Conservation (phyloP, 53 echinoderm and acorn worm genomes). For the Apostichopus leukothele region DNA sequence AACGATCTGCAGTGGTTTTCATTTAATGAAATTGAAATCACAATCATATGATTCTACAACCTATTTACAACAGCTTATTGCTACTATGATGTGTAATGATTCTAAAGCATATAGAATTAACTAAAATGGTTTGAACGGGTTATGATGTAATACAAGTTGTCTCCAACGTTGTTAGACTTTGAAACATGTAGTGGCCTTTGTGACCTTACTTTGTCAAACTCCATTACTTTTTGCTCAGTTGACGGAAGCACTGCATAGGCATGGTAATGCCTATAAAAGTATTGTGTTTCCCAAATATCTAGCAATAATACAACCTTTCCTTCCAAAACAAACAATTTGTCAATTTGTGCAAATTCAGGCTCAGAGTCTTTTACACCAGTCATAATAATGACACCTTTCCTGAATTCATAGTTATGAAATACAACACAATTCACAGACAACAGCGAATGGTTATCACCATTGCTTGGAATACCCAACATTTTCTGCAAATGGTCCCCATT, state of each 20-base stretch:
- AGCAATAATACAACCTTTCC: conserved; percentile 8
- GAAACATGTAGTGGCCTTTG: conserved; percentile 30
- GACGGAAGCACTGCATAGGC: conserved; percentile 3
- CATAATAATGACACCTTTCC: conserved; percentile 29
- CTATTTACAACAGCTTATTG: background rate
- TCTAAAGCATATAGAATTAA: conserved; percentile 1
- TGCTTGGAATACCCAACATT: background rate
- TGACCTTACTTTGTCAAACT: conserved; percentile 11
- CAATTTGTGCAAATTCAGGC: conserved; percentile 41
- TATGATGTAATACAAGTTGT: conserved; percentile 11
- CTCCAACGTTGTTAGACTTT: conserved; percentile 23
- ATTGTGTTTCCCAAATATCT: conserved; percentile 20
- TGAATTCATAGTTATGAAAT: conserved; percentile 22
- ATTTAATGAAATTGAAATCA: background rate
- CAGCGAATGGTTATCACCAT: background rate
- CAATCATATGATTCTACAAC: background rate
- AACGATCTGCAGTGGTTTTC: background rate
- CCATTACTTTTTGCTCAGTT: background rate
- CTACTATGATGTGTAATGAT: conserved; percentile 1
- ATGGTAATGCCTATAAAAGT: conserved; percentile 31
- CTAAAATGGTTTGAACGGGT: conserved; percentile 9
- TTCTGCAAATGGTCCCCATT: conserved; percentile 4
- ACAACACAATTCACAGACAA: conserved; percentile 16
- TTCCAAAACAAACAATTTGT: conserved; percentile 17
- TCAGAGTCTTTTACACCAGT: background rate